These are phyloP conservation scores for Rhingia campestris DNA, from an alignment of 2,888 invertebrate species.

Conservation along the genomic window DNA sequence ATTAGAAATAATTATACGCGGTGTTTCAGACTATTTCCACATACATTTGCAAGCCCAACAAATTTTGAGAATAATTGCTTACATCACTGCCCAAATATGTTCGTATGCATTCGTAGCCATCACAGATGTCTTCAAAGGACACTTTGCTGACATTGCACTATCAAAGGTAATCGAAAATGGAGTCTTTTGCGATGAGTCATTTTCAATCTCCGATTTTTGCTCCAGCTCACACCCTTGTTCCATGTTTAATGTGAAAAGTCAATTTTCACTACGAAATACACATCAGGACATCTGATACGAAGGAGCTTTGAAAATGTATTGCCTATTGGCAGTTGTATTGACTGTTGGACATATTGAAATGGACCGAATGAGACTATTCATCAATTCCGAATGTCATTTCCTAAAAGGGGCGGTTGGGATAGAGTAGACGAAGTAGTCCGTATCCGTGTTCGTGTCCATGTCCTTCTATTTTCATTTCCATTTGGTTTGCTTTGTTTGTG, in stretches of 20 bases:
- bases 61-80: background rate
- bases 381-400: constrained; percentile 59
- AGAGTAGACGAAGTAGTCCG: background rate
- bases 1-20: constrained; percentile 19
- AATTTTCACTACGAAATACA: background rate
- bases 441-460: background rate
- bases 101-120: background rate
- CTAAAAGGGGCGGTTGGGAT: constrained; percentile 14
- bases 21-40: background rate
- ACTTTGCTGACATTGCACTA: constrained; percentile 15
- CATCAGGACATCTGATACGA: constrained; percentile 7
- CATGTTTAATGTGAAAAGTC: background rate
- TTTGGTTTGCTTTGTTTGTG: background rate
- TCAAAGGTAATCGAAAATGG: constrained; percentile 42
- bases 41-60: background rate
- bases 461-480: constrained; percentile 2
- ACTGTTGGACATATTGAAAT: constrained; percentile 34
- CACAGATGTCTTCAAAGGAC: constrained; percentile 3
- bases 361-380: constrained; percentile 51
- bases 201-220: constrained; percentile 2
- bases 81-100: background rate
- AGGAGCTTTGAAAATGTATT: background rate
- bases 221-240: background rate
- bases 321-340: constrained; percentile 21
- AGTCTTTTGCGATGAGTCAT: constrained; percentile 3